A percentile compares a stretch with the other conserved stretches of the same genome.
Evolutionary conservation across 2,888 invertebrate species (phyloP).

Genomic region (Dioctria linearis): DNA sequence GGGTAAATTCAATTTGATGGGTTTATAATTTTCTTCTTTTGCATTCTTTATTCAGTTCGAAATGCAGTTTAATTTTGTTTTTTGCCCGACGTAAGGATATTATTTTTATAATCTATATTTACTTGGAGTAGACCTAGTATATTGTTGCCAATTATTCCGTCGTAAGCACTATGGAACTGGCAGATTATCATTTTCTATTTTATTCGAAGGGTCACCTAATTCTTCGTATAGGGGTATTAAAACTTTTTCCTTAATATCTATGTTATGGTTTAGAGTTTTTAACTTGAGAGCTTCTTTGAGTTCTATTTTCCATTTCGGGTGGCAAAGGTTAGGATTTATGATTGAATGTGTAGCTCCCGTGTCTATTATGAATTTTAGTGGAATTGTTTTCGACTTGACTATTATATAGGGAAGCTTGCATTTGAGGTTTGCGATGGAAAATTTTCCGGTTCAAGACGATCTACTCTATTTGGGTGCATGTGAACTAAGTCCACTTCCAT

Average conservation of each 20-base stretch:
- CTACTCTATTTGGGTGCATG: too few relatives aligned
- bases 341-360: constrained; percentile 1
- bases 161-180: constrained; percentile 14
- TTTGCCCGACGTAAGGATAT: neutral
- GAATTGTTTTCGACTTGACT: neutral
- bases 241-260: neutral
- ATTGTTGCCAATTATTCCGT: constrained; percentile 37
- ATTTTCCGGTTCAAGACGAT: neutral
- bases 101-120: neutral
- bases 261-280: neutral
- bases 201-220: neutral
- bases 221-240: neutral
- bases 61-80: neutral
- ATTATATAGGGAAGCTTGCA: constrained; percentile 1
- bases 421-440: neutral
- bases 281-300: neutral
- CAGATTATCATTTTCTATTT: neutral
- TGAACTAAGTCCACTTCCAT: too few relatives aligned
- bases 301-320: constrained; percentile 8
- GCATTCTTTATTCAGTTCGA: neutral
- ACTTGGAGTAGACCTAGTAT: neutral
- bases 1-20: neutral
- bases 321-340: neutral
- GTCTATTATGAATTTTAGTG: constrained; percentile 13
- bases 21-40: neutral